These are phyloP conservation scores for Athene noctua DNA, from an alignment of 2,113 vertebrate genomes.

Conservation along the genomic window DNA sequence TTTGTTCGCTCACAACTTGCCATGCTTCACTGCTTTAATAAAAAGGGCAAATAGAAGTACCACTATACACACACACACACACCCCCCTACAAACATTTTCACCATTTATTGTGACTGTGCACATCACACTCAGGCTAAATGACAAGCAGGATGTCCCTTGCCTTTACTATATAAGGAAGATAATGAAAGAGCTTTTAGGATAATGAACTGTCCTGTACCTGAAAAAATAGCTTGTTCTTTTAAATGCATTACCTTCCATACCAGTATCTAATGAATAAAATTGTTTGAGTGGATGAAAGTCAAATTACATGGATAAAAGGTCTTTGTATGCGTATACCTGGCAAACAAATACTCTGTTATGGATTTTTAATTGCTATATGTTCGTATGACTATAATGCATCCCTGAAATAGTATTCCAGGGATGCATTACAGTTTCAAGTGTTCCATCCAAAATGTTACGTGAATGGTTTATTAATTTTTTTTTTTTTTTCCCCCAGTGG, in stretches of 20 bases:
- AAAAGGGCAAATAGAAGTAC: background rate
- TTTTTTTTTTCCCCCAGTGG: rapidly evolving
- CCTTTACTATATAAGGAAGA: background rate
- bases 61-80: too few species aligned
- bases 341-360: background rate
- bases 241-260: conserved; percentile 2
- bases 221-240: background rate
- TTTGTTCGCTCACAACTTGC: background rate
- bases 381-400: background rate
- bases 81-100: background rate
- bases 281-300: conserved; percentile 5
- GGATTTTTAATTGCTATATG: background rate
- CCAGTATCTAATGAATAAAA: conserved; percentile 31
- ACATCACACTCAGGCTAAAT: background rate
- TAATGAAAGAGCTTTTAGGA: conserved; percentile 26
- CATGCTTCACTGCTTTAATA: background rate
- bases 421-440: background rate
- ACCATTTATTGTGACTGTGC: background rate
- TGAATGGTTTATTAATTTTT: background rate
- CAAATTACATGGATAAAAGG: conserved; percentile 25
- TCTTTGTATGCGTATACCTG: background rate
- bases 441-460: background rate
- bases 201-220: background rate
- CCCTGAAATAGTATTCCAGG: background rate
- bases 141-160: background rate